These are phyloP conservation scores for Geodia barretti DNA, from an alignment of 37 sponge, comb jelly and placozoan species.

Conservation along the genomic window DNA sequence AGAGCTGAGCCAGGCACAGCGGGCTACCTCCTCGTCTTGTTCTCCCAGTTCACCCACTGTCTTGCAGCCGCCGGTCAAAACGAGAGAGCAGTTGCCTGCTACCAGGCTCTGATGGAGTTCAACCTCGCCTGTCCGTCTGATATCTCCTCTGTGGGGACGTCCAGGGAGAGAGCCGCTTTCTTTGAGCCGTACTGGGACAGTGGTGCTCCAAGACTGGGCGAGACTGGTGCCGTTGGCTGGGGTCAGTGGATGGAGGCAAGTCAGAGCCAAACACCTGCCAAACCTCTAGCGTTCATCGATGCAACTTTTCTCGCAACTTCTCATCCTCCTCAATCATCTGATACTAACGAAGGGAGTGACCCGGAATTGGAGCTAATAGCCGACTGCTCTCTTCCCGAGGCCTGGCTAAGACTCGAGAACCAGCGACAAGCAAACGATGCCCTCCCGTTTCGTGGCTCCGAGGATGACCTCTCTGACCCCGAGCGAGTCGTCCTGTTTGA, in stretches of 20 bases:
- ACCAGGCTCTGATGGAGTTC: constrained; percentile 88
- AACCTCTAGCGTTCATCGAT: not conserved
- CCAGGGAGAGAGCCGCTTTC: constrained; percentile 25
- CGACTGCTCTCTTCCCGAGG: constrained; percentile 25
- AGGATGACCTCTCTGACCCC: constrained; percentile 71
- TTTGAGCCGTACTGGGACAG: constrained; percentile 92
- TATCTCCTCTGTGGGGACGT: not conserved
- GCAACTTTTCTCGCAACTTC: not conserved
- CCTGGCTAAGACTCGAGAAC: constrained; percentile 72
- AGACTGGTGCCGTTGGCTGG: constrained; percentile 74
- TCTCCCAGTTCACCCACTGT: constrained; percentile 57
- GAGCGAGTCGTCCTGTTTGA: constrained; percentile 83
- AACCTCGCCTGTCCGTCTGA: constrained; percentile 62
- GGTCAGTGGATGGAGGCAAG: constrained; percentile 41
- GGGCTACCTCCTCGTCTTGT: constrained; percentile 50
- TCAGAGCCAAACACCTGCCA: not conserved
- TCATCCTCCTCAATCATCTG: too few relatives aligned
- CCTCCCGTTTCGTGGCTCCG: constrained; percentile 63
- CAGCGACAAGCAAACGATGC: constrained; percentile 39
- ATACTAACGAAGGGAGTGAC: constrained; percentile 6
- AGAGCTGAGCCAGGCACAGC: constrained; percentile 48
- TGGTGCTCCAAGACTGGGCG: constrained; percentile 68
- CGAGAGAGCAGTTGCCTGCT: constrained; percentile 83
- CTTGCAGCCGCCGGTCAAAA: constrained; percentile 68
- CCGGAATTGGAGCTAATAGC: constrained; percentile 25